Percentiles rank a stretch among this genome's conserved stretches.
Evolutionary conservation across 2,797 vertebrate genomes (phyloP).

Genomic region (Anguilla marmorata): DNA sequence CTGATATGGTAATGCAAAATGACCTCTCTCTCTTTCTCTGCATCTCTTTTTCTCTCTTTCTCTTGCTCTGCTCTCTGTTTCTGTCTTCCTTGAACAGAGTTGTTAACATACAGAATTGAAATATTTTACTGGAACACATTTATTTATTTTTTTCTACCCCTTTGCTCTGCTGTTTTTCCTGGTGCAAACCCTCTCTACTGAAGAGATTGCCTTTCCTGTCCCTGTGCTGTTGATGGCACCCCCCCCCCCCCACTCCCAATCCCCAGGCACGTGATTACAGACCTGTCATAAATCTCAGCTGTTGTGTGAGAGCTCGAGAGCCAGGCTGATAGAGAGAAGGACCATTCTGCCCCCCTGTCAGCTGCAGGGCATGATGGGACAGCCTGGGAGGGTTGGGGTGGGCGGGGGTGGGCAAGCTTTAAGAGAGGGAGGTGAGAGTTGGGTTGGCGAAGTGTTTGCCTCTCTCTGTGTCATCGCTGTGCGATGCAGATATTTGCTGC

Average conservation of each 20-base stretch:
- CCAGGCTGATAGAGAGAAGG: background rate
- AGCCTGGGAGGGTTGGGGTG: background rate
- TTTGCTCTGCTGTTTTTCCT: no score
- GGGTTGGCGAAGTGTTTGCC: background rate
- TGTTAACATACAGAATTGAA: no score
- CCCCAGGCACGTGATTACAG: background rate
- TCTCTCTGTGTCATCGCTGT: no score
- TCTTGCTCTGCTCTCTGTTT: no score
- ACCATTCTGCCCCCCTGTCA: background rate
- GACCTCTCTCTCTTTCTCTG: no score
- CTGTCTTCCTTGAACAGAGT: no score
- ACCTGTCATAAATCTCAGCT: background rate
- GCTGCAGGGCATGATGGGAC: background rate
- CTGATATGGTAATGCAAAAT: no score
- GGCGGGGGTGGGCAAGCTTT: background rate
- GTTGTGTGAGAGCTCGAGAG: background rate
- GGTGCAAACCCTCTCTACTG: background rate
- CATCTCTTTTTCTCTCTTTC: no score
- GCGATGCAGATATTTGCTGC: no score
- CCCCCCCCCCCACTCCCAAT: no score
- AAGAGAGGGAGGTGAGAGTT: background rate
- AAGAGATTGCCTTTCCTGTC: background rate
- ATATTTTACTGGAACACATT: no score
- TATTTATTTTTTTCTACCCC: no score
- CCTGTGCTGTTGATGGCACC: background rate